Conservation (phyloP, 1,140 invertebrate genomes). For the Bathynomus jamesi region DNA sequence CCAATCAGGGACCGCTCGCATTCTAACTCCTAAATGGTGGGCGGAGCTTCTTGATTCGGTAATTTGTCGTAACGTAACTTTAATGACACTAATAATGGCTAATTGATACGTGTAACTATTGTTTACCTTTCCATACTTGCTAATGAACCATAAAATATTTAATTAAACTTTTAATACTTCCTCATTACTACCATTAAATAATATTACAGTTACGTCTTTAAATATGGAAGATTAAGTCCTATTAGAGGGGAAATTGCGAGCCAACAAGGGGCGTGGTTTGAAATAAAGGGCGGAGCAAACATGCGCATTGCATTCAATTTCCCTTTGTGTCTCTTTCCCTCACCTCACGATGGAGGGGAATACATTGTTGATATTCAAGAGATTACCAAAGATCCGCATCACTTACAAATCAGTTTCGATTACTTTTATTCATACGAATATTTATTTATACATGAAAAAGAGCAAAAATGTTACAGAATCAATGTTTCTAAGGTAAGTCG, state of each 20-base stretch:
- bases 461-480: too few species aligned
- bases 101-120: background rate
- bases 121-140: background rate
- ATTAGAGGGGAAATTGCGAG: background rate
- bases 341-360: background rate
- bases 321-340: background rate
- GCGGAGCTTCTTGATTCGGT: slow-evolving; percentile 13
- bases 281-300: background rate
- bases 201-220: slow-evolving; percentile 13
- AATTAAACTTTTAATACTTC: too few species aligned
- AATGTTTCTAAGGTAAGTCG: too few species aligned
- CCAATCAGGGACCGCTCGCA: slow-evolving; percentile 27
- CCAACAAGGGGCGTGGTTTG: background rate
- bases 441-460: too few species aligned
- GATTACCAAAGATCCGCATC: background rate
- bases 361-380: background rate
- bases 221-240: background rate
- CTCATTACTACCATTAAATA: background rate
- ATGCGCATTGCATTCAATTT: background rate
- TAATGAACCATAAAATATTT: background rate
- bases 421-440: background rate
- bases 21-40: slow-evolving; percentile 30
- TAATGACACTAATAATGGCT: background rate
- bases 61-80: slow-evolving; percentile 10
- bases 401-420: background rate